Base-by-base conservation (phyloP, 2,113 vertebrate species). In the Nestor notabilis region DNA sequence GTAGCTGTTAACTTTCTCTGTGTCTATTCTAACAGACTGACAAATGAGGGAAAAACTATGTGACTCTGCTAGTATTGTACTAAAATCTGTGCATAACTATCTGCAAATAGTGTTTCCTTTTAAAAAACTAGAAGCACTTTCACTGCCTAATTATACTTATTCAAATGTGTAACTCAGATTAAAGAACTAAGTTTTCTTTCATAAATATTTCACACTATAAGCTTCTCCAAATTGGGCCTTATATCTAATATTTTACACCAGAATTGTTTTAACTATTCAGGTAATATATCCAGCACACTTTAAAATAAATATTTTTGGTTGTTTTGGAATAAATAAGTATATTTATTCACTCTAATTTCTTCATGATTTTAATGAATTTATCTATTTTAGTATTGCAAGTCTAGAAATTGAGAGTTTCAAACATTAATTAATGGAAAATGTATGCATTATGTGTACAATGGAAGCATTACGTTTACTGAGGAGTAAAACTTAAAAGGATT, bases 391-490 rank as follows among this genome's bases (percentile, higher is more conserved):
- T 69, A 29, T 65, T 56, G 41, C 2, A 69, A 64, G 19, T 9
- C 39, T 35, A 27, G 29, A 47, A 77, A 47, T 41, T 17, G 1
- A 11, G 50, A 29, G 39, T 55, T 1, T 79, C 43, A 66, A 88
- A 31, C 7, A 24, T n/a, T 66, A n/a, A 66, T 52, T 63, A 0
- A 41, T 64, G 23, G 24, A 76, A 89, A 88, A 86, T 25, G 5
- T 63, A 29, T 4, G 16, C 3, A 17, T 9, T 43, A 14, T 1
- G 0, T 4, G 2, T 44, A 25, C 12, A 47, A 29, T 33, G 39
- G 55, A 72, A 77, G 1, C 0, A 0, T n/a, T 60, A 55, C 9
- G 86, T 60, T 80, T 46, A 83, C 5, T 11, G 23, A 80, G 14
- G 4, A 27, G 15, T 52, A 50, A 80, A 89, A 65, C 5, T 85